phyloP scores from a whole-genome alignment of 2,888 invertebrate species.

The Epirrhoe alternata region DNA sequence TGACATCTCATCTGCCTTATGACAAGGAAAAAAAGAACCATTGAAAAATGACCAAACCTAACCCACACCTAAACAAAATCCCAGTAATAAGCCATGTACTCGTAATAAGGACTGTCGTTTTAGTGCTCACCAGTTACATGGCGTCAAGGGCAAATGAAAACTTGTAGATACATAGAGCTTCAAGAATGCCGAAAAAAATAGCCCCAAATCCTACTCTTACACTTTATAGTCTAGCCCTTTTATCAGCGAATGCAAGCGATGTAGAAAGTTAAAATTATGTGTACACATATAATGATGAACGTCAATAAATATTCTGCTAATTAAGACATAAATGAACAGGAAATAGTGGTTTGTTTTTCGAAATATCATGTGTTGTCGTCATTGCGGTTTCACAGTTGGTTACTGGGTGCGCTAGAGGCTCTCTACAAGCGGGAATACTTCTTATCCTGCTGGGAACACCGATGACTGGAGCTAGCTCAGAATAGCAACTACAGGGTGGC shows the following conservation, averaged over 20 bases:
- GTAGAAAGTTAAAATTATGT: too few species aligned
- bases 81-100: too few species aligned
- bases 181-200: too few species aligned
- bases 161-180: too few species aligned
- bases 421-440: background rate
- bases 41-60: too few species aligned
- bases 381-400: conserved; percentile 10
- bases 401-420: background rate
- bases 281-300: background rate
- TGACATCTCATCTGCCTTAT: too few species aligned
- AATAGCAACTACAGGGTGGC: background rate
- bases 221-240: background rate
- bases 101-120: too few species aligned
- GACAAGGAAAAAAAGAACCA: too few species aligned
- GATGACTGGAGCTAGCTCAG: background rate
- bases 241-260: background rate
- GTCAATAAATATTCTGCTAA: background rate
- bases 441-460: background rate
- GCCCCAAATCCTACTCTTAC: too few species aligned
- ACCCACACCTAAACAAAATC: too few species aligned
- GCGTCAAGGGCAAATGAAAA: too few species aligned
- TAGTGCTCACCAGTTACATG: too few species aligned
- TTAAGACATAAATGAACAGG: conserved; percentile 10
- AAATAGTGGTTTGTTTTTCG: conserved; percentile 19
- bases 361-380: conserved; percentile 12